phyloP scores from a whole-genome alignment of 2,797 vertebrate genomes.

The Scyliorhinus canicula region DNA sequence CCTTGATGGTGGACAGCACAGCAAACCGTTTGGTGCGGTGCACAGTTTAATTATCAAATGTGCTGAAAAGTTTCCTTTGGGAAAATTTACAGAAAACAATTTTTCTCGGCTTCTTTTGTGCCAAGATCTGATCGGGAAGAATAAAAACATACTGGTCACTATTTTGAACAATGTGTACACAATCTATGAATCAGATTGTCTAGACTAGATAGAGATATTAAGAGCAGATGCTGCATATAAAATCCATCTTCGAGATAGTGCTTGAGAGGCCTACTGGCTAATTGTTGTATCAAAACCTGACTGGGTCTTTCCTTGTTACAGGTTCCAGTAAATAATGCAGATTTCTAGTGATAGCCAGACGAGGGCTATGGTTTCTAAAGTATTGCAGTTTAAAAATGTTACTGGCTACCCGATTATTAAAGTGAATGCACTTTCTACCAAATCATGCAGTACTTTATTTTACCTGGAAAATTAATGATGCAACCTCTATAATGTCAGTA shows the following conservation, averaged over 20 bases:
- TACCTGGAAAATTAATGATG: not conserved
- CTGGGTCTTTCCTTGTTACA: not conserved
- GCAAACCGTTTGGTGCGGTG: too few relatives aligned
- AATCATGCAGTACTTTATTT: not conserved
- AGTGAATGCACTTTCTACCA: not conserved
- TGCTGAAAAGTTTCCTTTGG: not conserved
- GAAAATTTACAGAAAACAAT: not conserved
- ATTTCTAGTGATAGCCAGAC: not conserved
- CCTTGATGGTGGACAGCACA: not conserved
- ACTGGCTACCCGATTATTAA: not conserved
- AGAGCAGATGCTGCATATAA: not conserved
- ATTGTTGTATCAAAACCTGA: not conserved
- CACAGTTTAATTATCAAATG: not conserved
- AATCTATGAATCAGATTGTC: not conserved
- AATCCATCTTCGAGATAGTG: not conserved
- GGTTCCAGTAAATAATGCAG: not conserved
- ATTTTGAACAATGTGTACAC: not conserved
- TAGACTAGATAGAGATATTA: not conserved
- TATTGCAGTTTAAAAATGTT: not conserved
- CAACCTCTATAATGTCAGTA: not conserved
- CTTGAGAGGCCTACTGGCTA: not conserved
- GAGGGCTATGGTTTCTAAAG: not conserved
- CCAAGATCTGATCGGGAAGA: not conserved
- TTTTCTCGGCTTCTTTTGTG: not conserved
- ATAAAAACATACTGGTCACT: not conserved